These are phyloP conservation scores for Crenuchus spilurus DNA, from an alignment of 2,797 vertebrate genomes.

Conservation along the genomic window DNA sequence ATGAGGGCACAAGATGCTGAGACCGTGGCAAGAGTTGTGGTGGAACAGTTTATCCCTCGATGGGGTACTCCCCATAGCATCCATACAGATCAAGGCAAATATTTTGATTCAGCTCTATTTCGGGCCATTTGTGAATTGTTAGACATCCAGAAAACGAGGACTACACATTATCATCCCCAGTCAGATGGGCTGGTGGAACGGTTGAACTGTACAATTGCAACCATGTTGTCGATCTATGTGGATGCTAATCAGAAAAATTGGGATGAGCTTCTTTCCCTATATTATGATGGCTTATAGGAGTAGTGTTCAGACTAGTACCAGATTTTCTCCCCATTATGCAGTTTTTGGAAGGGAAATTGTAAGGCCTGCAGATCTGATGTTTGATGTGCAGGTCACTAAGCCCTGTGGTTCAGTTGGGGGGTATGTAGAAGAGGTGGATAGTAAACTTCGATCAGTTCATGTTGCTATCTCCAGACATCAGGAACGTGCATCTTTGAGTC, in stretches of 20 bases:
- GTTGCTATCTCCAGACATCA: not conserved
- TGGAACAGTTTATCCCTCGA: not conserved
- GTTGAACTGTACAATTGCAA: not conserved
- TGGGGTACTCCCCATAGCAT: no score
- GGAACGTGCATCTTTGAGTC: not conserved
- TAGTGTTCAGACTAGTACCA: no score
- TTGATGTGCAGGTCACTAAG: not conserved
- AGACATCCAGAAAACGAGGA: no score
- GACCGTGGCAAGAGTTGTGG: not conserved
- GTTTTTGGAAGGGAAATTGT: not conserved
- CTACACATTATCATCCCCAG: no score
- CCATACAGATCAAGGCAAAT: no score
- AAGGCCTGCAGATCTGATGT: not conserved
- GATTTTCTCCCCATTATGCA: not conserved
- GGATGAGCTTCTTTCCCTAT: not conserved
- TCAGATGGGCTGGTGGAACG: no score
- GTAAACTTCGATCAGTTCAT: not conserved
- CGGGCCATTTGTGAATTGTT: no score
- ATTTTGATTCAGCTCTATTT: no score
- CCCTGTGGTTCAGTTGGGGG: not conserved
- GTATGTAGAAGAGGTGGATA: not conserved
- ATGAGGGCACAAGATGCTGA: not conserved
- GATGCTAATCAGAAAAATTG: not conserved
- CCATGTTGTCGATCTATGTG: no score
- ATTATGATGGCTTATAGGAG: not conserved